Base-by-base conservation (phyloP, 2,888 invertebrate species). In the Aleiodes alternator region DNA sequence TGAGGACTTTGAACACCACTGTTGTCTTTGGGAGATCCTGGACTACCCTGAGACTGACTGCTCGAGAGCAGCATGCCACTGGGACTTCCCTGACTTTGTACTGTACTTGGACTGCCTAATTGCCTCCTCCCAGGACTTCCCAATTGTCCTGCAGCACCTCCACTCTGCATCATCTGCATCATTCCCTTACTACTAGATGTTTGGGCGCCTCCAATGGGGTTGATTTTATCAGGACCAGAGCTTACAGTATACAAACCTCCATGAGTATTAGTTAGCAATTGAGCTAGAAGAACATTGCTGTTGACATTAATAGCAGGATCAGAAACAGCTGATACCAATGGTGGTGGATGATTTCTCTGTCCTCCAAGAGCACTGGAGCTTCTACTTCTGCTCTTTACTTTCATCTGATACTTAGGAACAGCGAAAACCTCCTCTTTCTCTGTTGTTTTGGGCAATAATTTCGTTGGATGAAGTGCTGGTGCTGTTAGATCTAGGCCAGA, bases 281-380 rank as follows among this genome's bases (percentile, higher is more conserved):
- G 96, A 64, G 96, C 96, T 77, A 97, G 92, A 87, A 95, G 92
- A 72, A 96, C 95, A 90, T 95, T 96, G 84, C 92, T 92, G 83
- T 92, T 92, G 80, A 93, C 81, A 83, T 91, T 90, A 79, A 96
- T 90, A 82, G 94, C 92, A 66, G 96, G 95, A 90, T 96, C 96
- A 87, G 95, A 95, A 75, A 93, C 93, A 61, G 95, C 94, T 82
- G 94, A 93, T 82, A 93, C 92, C 81, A 96, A 91, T 78, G 95
- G 95, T 75, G 93, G 92, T 23, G 92, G 92, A 80, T 91, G 87
- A 81, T 91, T 89, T 70, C 90, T 87, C 56, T 91, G 89, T 75
- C 91, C 90, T 53, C 90, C 85, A 73, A 89, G 82, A 57, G 90
- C 89, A 5, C 92, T 92, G 80, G 92, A 92, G 81, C 92, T 92